Evolutionary conservation across 2,797 vertebrate species (phyloP), one percentile per base, ranked within the genome.

Genomic region (Diceros bicornis): DNA sequence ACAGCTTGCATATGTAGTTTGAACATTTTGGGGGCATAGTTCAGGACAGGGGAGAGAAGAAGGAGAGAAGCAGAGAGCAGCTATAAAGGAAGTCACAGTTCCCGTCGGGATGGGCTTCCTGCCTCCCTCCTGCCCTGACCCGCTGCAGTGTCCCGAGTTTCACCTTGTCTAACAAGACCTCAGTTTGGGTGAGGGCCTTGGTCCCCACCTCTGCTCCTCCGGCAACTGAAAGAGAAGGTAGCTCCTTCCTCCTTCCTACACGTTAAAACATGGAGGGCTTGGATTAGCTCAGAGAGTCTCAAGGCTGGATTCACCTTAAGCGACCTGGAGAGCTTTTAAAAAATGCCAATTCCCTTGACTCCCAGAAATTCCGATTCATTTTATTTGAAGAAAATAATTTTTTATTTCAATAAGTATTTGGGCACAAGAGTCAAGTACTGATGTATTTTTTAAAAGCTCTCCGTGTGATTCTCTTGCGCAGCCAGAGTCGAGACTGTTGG

Each of bases 341-440:
- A 61, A 62, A 13, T 44, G 25, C 21, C 37, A 71, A 16, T 64
- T 69, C 44, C 1, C 23, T 47, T n/a, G 29, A 41, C 14, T 91
- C 7, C 41, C 88, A 91, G 75, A 87, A 82, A 91, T 78, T 93
- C 75, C 21, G 21, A 89, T 55, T 84, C 68, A 25, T 81, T 74
- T 74, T 82, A 47, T 83, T 92, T 91, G 52, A 89, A 44, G 17
- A 95, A 95, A 47, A 37, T 74, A 9, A 7, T 47, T 47, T 7
- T 82, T 87, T 44, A 44, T 52, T 57, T 25, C 61, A 81, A 12
- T 57, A 74, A 32, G 29, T 55, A 52, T 66, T 87, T 47, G 75
- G 68, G 11, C n/a, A 32, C 47, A 41, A 93, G 61, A 61, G 29
- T 2, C 16, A 52, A n/a, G 2, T 59, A 72, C 23, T 61, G n/a